phyloP scores from a whole-genome alignment of 2,888 invertebrate species.

The Drosophila incognita region DNA sequence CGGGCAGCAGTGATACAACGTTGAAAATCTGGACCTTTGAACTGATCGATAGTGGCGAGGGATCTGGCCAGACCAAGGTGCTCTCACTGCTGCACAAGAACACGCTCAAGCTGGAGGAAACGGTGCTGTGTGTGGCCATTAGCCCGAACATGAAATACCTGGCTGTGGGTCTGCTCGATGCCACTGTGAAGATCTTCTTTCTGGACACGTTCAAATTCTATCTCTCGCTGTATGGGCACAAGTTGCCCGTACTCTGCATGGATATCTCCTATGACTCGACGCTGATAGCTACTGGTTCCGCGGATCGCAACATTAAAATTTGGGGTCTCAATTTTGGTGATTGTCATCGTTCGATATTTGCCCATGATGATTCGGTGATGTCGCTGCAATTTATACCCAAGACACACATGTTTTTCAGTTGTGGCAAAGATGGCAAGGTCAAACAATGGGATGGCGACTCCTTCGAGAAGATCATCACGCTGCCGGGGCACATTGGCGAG shows the following conservation, averaged over 20 bases:
- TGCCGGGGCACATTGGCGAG: constrained; percentile 92
- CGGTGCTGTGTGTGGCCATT: constrained; percentile 92
- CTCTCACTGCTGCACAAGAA: constrained; percentile 92
- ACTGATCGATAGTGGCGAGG: constrained; percentile 88
- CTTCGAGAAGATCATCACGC: constrained; percentile 94
- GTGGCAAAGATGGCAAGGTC: constrained; percentile 96
- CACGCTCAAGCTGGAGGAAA: constrained; percentile 94
- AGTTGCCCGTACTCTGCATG: constrained; percentile 95
- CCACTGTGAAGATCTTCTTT: constrained; percentile 97
- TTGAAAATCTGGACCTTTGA: constrained; percentile 98
- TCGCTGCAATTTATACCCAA: constrained; percentile 94
- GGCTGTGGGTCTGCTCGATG: constrained; percentile 95
- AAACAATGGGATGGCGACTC: constrained; percentile 99
- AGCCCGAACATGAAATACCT: constrained; percentile 94
- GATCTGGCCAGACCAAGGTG: constrained; percentile 86
- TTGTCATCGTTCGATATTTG: constrained; percentile 97
- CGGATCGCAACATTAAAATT: constrained; percentile 97
- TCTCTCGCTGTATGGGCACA: constrained; percentile 97
- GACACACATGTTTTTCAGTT: constrained; percentile 97
- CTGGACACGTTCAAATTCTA: constrained; percentile 98
- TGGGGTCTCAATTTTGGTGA: constrained; percentile 99
- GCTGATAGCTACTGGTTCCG: constrained; percentile 96
- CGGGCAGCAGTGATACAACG: constrained; percentile 95
- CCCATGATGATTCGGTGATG: constrained; percentile 97
- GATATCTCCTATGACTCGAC: constrained; percentile 96